A percentile compares a stretch with the other conserved stretches of the same genome.
These are phyloP conservation scores for Ptychadena robeensis DNA, from an alignment of 2,797 vertebrate species.

Conservation along the genomic window DNA sequence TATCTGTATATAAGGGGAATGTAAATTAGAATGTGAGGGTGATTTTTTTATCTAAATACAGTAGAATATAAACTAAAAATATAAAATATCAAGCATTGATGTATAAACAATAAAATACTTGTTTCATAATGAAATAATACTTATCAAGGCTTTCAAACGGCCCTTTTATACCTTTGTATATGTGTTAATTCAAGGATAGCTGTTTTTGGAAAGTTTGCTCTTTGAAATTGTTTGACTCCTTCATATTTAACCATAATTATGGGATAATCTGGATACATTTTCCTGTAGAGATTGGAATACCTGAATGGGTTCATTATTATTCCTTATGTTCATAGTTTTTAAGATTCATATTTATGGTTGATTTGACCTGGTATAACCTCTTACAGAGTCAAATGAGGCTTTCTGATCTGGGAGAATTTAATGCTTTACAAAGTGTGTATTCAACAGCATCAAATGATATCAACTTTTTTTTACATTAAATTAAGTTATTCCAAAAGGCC, in stretches of 20 bases:
- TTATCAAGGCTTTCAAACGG: not conserved
- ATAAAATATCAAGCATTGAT: not conserved
- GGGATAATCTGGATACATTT: slow-evolving; percentile 54
- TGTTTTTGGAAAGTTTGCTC: slow-evolving; percentile 63
- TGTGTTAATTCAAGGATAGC: slow-evolving; percentile 45
- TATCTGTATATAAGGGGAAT: no score
- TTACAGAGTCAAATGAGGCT: slow-evolving; percentile 28
- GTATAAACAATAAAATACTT: not conserved
- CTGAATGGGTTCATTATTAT: slow-evolving; percentile 47
- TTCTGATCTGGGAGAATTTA: not conserved
- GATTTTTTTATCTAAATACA: no score
- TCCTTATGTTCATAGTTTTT: slow-evolving; percentile 9
- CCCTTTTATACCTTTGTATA: not conserved
- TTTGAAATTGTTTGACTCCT: slow-evolving; percentile 57
- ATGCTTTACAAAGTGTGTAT: not conserved
- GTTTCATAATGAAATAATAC: not conserved
- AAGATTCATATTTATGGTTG: slow-evolving; percentile 44
- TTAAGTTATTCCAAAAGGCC: no score
- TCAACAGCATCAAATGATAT: no score
- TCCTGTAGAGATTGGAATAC: not conserved
- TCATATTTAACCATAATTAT: slow-evolving; percentile 66
- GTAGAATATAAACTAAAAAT: no score
- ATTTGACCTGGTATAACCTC: slow-evolving; percentile 42
- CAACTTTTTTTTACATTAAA: no score
- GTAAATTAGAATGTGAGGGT: no score